phyloP scores from a whole-genome alignment of 2,888 invertebrate species.

The Sceliomorpha sp. region DNA sequence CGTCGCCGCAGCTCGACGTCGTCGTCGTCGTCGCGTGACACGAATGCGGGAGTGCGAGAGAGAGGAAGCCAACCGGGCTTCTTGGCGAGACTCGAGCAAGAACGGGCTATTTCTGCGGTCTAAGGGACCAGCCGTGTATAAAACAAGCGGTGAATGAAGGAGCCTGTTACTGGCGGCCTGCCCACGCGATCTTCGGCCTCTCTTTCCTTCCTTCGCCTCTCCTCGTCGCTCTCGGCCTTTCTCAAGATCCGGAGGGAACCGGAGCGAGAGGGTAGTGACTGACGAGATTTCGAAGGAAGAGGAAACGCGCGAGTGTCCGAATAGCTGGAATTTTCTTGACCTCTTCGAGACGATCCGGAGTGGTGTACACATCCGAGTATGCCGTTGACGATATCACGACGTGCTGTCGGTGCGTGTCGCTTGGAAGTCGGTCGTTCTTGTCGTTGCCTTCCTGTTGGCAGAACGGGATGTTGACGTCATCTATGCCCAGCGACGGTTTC shows the following conservation, averaged over 20 bases:
- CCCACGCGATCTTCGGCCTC: conserved; percentile 73
- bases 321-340: no score
- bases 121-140: conserved; percentile 74
- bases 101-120: conserved; percentile 78
- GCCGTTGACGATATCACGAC: background rate
- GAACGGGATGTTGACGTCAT: conserved; percentile 37
- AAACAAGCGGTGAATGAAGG: conserved; percentile 80
- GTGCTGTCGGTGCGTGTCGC: conserved; percentile 12
- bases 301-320: background rate
- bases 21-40: conserved; percentile 60
- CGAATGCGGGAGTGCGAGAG: conserved; percentile 69
- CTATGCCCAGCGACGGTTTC: background rate
- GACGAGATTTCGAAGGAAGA: conserved; percentile 31
- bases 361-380: no score
- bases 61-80: conserved; percentile 62
- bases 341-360: no score
- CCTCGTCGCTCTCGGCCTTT: conserved; percentile 38
- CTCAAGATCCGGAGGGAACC: conserved; percentile 32
- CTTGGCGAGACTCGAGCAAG: conserved; percentile 63
- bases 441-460: conserved; percentile 16
- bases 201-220: conserved; percentile 64
- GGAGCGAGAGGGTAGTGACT: conserved; percentile 49
- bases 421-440: conserved; percentile 14
- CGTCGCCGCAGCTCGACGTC: conserved; percentile 41
- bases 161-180: conserved; percentile 78